A percentile compares a stretch with the other conserved stretches of the same genome.
Evolutionary conservation across 2,888 invertebrate genomes (phyloP).

Genomic region (Acholoe squamosa): DNA sequence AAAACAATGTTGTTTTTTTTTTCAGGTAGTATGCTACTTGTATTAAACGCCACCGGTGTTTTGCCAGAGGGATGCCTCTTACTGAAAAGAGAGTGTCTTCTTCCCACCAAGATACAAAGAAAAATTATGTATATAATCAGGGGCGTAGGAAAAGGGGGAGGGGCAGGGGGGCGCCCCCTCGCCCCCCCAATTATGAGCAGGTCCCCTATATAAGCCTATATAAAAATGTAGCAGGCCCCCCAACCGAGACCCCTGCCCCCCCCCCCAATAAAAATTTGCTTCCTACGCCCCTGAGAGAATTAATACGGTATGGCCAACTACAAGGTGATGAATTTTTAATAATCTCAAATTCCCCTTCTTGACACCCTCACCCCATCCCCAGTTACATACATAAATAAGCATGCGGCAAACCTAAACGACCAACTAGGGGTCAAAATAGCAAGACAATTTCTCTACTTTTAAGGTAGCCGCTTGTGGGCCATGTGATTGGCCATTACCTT

Average conservation of each 20-base stretch:
- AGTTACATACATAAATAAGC: neutral
- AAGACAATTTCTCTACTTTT: neutral
- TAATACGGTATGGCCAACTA: neutral
- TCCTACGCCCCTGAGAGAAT: no score
- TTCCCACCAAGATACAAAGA: neutral
- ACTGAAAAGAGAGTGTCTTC: neutral
- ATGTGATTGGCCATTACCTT: neutral
- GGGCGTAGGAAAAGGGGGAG: no score
- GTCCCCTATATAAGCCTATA: no score
- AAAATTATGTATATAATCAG: neutral
- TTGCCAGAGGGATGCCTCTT: neutral
- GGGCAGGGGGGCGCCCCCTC: no score
- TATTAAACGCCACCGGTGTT: neutral
- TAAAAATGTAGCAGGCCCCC: no score
- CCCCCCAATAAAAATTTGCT: no score
- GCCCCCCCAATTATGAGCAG: no score
- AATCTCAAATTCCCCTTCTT: neutral
- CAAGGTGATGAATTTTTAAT: constrained; percentile 41
- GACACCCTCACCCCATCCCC: neutral
- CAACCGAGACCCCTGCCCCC: no score
- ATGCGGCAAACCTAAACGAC: constrained; percentile 10
- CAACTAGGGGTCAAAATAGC: neutral
- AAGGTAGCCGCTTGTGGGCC: neutral
- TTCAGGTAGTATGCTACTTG: neutral
- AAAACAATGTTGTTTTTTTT: constrained; percentile 21